Conservation (phyloP, 2,113 vertebrate species). For the Gracilinanus agilis region DNA sequence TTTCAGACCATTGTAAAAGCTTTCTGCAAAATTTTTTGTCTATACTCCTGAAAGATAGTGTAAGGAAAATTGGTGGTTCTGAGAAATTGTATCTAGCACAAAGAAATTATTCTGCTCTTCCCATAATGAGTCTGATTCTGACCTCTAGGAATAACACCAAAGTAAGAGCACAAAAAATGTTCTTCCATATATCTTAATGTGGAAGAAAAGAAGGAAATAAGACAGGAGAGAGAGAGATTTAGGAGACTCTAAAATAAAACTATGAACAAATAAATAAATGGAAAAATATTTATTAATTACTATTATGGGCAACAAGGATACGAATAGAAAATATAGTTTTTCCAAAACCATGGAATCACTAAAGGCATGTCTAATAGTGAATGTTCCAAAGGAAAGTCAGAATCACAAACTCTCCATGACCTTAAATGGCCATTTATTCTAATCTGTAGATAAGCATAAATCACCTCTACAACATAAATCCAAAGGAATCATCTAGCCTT, state of each 20-base stretch:
- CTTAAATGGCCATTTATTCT: background rate
- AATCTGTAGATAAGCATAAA: background rate
- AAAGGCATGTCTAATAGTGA: background rate
- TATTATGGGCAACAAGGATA: background rate
- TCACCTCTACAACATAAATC: background rate
- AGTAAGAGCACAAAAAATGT: background rate
- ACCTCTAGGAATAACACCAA: constrained; percentile 28
- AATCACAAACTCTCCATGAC: background rate
- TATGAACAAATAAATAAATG: background rate
- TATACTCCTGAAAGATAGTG: background rate
- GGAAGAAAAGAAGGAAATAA: background rate
- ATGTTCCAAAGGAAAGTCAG: background rate
- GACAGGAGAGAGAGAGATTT: background rate
- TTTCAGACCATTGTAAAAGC: constrained; percentile 12
- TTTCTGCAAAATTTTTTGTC: constrained; percentile 32
- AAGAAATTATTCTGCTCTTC: background rate
- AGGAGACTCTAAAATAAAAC: background rate
- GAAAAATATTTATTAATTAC: background rate
- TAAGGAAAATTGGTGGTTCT: constrained; percentile 26
- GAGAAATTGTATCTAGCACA: background rate
- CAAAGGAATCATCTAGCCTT: background rate
- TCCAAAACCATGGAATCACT: background rate
- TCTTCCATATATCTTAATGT: background rate
- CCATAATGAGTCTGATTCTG: background rate
- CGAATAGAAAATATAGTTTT: background rate